Conservation (phyloP, 2,888 invertebrate genomes). For the Labia minor region DNA sequence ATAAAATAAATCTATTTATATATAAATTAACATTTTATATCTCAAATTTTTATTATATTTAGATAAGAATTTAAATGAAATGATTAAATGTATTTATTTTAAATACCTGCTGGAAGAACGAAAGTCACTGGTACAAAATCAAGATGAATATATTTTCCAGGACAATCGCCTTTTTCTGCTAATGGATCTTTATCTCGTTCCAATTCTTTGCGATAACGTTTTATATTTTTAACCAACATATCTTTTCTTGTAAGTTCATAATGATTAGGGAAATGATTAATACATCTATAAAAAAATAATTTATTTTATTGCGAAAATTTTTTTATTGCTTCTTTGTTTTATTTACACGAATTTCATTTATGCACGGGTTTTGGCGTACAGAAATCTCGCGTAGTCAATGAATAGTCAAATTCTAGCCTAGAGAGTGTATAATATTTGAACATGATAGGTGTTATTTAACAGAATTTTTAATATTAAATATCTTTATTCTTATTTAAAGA, state of each 20-base stretch:
- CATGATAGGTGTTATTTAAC: too few species aligned
- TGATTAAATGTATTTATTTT: too few species aligned
- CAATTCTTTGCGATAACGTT: slow-evolving; percentile 82
- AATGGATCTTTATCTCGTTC: slow-evolving; percentile 80
- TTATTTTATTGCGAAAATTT: background rate
- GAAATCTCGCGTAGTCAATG: too few species aligned
- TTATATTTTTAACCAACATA: slow-evolving; percentile 89
- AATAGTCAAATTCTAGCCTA: too few species aligned
- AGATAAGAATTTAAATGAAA: background rate
- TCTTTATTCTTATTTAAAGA: too few species aligned
- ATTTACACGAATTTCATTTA: too few species aligned
- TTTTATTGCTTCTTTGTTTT: background rate
- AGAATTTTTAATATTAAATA: too few species aligned
- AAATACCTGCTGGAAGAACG: slow-evolving; percentile 65
- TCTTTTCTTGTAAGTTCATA: slow-evolving; percentile 93
- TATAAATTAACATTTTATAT: too few species aligned
- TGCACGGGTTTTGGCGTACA: too few species aligned
- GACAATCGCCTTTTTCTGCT: slow-evolving; percentile 68
- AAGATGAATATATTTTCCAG: slow-evolving; percentile 63
- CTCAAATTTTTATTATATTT: too few species aligned
- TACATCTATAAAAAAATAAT: slow-evolving; percentile 54
- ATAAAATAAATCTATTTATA: slow-evolving; percentile 15
- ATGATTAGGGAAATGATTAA: slow-evolving; percentile 94
- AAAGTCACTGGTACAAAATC: slow-evolving; percentile 92
- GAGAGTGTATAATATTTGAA: too few species aligned